phyloP scores from a whole-genome alignment of 2,113 vertebrate species.

The Carassius carassius region DNA sequence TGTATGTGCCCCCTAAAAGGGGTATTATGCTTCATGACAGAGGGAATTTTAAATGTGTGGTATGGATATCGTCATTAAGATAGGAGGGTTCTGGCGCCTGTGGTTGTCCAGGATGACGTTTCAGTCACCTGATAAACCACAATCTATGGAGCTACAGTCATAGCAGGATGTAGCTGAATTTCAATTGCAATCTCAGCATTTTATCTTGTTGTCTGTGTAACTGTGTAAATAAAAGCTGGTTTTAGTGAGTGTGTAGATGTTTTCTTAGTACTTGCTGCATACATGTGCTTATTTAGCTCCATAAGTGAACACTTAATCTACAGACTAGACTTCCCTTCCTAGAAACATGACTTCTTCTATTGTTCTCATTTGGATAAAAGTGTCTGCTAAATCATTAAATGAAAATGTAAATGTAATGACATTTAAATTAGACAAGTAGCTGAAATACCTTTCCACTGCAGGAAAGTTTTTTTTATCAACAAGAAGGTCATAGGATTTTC shows the following conservation, averaged over 20 bases:
- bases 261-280: not conserved
- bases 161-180: conserved; percentile 23
- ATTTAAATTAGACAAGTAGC: not conserved
- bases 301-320: not conserved
- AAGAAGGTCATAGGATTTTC: not conserved
- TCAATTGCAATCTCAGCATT: conserved; percentile 60
- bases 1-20: not conserved
- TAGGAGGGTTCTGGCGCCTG: not conserved
- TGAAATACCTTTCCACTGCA: not conserved
- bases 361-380: too few relatives aligned
- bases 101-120: not conserved
- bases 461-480: not conserved
- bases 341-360: not conserved
- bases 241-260: conserved; percentile 59
- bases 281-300: not conserved
- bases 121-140: conserved; percentile 20
- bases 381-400: too few relatives aligned
- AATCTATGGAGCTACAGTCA: not conserved
- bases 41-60: conserved; percentile 7
- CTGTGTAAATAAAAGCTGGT: conserved; percentile 73
- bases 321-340: not conserved
- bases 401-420: too few relatives aligned
- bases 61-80: conserved; percentile 8
- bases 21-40: not conserved
- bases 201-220: conserved; percentile 56